phyloP scores from a whole-genome alignment of 2,888 invertebrate species.

The Harpagoxenus sublaevis region DNA sequence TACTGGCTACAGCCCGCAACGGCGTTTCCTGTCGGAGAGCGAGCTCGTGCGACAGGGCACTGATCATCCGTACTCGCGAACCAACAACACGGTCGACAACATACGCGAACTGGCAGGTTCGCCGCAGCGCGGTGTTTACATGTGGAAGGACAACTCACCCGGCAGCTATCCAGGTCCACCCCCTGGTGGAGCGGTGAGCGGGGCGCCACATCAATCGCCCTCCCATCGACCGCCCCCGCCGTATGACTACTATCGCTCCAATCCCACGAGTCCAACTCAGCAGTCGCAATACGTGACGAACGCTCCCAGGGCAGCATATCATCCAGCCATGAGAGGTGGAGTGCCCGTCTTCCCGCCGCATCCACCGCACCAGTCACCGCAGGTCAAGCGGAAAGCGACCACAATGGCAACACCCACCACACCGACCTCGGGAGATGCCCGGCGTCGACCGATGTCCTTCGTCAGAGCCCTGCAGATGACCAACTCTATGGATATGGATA shows the following conservation, averaged over 20 bases:
- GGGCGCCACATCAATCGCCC: conserved; percentile 81
- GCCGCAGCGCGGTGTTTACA: conserved; percentile 93
- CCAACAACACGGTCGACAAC: conserved; percentile 94
- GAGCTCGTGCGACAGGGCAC: conserved; percentile 85
- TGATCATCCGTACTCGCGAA: conserved; percentile 90
- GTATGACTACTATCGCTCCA: conserved; percentile 89
- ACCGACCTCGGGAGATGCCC: conserved; percentile 85
- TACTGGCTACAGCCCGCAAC: conserved; percentile 85
- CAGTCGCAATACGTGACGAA: conserved; percentile 83
- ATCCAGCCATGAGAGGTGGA: conserved; percentile 90
- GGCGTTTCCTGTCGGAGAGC: conserved; percentile 92
- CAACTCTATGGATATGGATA: conserved; percentile 95
- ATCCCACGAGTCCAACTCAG: conserved; percentile 92
- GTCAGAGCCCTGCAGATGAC: conserved; percentile 96
- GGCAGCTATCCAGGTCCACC: conserved; percentile 87
- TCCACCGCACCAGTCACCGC: conserved; percentile 83
- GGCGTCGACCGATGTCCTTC: conserved; percentile 94
- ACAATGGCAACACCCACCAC: conserved; percentile 81
- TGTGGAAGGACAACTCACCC: conserved; percentile 93
- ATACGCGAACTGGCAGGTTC: conserved; percentile 95
- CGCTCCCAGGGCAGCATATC: conserved; percentile 87
- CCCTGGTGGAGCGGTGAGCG: conserved; percentile 69
- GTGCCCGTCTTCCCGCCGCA: conserved; percentile 90
- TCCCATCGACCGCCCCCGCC: conserved; percentile 83
- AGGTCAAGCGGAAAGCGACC: conserved; percentile 78